These are phyloP conservation scores for Chesias legatella DNA, from an alignment of 2,888 invertebrate genomes.

Conservation along the genomic window DNA sequence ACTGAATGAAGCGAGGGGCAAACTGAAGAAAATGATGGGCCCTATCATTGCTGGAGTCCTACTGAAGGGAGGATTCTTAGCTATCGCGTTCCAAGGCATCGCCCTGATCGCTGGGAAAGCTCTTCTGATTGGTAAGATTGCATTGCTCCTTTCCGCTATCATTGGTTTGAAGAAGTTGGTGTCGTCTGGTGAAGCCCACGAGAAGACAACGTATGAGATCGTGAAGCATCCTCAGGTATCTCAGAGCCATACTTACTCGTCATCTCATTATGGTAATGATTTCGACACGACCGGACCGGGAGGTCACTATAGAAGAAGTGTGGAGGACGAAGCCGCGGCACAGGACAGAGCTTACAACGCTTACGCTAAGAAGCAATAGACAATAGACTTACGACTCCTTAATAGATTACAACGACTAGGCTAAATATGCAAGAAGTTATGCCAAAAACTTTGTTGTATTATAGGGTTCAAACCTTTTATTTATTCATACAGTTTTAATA, in stretches of 20 bases:
- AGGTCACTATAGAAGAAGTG: slow-evolving; percentile 81
- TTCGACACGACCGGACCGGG: slow-evolving; percentile 80
- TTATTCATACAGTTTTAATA: slow-evolving; percentile 6
- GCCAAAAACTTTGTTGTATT: slow-evolving; percentile 27
- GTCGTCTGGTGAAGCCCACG: slow-evolving; percentile 82
- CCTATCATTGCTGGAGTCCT: slow-evolving; percentile 85
- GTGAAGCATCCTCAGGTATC: slow-evolving; percentile 92
- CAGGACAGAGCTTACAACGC: slow-evolving; percentile 83
- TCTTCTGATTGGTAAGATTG: slow-evolving; percentile 90
- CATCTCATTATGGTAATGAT: slow-evolving; percentile 83
- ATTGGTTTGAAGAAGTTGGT: slow-evolving; percentile 90
- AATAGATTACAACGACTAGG: slow-evolving; percentile 58
- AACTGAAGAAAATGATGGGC: slow-evolving; percentile 83
- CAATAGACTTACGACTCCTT: slow-evolving; percentile 62
- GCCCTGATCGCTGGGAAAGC: slow-evolving; percentile 90
- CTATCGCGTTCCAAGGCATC: slow-evolving; percentile 87
- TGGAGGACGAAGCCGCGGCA: slow-evolving; percentile 81
- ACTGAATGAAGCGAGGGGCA: slow-evolving; percentile 78
- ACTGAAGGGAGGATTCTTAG: slow-evolving; percentile 86
- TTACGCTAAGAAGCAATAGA: slow-evolving; percentile 65
- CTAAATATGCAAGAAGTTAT: slow-evolving; percentile 34
- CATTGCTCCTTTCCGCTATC: slow-evolving; percentile 87
- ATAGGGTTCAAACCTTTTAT: slow-evolving; percentile 12
- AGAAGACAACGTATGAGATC: slow-evolving; percentile 91
- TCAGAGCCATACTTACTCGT: slow-evolving; percentile 87